Conservation (phyloP, 2,888 invertebrate genomes). For the Drosophila tripunctata region DNA sequence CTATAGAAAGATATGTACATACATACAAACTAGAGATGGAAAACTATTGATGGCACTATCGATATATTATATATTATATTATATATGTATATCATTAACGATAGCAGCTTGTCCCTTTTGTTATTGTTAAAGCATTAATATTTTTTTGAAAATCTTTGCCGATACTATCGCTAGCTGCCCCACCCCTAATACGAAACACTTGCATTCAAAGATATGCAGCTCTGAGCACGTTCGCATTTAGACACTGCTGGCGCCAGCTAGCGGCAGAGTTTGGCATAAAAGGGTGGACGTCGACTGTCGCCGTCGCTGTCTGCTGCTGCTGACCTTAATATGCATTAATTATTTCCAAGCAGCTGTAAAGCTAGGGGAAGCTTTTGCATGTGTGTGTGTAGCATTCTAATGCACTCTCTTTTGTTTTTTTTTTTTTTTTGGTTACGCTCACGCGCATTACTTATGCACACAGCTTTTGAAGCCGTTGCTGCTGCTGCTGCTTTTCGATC, state of each 20-base stretch:
- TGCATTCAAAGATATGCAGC: background rate
- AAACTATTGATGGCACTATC: too few relatives aligned
- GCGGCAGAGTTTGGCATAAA: conserved; percentile 42
- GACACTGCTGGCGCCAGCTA: conserved; percentile 45
- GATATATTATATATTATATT: too few relatives aligned
- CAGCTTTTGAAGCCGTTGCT: conserved; percentile 55
- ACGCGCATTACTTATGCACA: conserved; percentile 53
- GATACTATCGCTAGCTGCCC: too few relatives aligned
- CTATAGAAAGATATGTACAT: background rate
- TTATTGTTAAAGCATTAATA: too few relatives aligned
- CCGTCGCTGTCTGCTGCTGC: conserved; percentile 25
- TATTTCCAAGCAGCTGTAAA: conserved; percentile 62
- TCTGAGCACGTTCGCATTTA: conserved; percentile 16
- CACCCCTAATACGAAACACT: too few relatives aligned
- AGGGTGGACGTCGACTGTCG: conserved; percentile 33
- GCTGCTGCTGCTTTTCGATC: conserved; percentile 55
- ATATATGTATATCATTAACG: too few relatives aligned
- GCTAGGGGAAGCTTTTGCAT: conserved; percentile 52
- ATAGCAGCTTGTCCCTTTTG: too few relatives aligned
- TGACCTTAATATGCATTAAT: conserved; percentile 75
- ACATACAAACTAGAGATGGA: background rate
- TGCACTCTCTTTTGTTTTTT: conserved; percentile 18
- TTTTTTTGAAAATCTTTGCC: too few relatives aligned
- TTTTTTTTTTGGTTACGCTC: conserved; percentile 49
- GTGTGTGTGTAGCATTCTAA: conserved; percentile 47